These are phyloP conservation scores for Spinibarbus caldwelli DNA, from an alignment of 2,797 vertebrate genomes.

Conservation along the genomic window DNA sequence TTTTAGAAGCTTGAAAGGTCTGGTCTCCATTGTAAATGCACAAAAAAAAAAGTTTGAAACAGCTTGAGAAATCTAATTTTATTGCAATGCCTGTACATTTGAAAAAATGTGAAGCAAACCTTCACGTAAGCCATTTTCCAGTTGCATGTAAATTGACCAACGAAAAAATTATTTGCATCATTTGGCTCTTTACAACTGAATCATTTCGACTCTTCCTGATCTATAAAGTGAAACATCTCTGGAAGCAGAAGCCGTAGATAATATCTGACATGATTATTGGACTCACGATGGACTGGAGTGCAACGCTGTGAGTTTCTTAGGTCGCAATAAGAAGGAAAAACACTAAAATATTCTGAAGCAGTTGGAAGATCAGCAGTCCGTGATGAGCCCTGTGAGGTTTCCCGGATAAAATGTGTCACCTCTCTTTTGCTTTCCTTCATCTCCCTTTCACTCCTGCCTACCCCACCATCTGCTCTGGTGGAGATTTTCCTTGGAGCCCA, in stretches of 20 bases:
- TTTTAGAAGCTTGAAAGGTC: not conserved
- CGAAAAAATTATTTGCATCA: not conserved
- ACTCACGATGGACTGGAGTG: not conserved
- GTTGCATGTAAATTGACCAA: not conserved
- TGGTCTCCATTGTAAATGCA: not conserved
- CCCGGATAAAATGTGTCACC: constrained; percentile 27
- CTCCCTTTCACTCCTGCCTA: constrained; percentile 19
- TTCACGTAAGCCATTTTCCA: constrained; percentile 17
- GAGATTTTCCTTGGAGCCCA: constrained; percentile 66
- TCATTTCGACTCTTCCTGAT: not conserved
- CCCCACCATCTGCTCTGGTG: constrained; percentile 62
- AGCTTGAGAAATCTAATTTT: not conserved
- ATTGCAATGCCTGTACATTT: not conserved
- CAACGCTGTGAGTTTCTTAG: not conserved
- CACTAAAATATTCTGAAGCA: constrained; percentile 33
- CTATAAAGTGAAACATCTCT: constrained; percentile 30
- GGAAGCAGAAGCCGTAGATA: constrained; percentile 4
- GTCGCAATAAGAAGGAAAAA: constrained; percentile 30
- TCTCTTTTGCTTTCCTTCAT: constrained; percentile 34
- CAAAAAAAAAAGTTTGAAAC: not conserved
- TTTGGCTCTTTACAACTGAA: not conserved
- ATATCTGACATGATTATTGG: constrained; percentile 30
- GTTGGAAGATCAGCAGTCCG: constrained; percentile 13
- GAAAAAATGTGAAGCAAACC: not conserved
- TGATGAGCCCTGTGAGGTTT: constrained; percentile 29